Conservation (phyloP, 2,113 vertebrate genomes). For the Mastomys natalensis region DNA sequence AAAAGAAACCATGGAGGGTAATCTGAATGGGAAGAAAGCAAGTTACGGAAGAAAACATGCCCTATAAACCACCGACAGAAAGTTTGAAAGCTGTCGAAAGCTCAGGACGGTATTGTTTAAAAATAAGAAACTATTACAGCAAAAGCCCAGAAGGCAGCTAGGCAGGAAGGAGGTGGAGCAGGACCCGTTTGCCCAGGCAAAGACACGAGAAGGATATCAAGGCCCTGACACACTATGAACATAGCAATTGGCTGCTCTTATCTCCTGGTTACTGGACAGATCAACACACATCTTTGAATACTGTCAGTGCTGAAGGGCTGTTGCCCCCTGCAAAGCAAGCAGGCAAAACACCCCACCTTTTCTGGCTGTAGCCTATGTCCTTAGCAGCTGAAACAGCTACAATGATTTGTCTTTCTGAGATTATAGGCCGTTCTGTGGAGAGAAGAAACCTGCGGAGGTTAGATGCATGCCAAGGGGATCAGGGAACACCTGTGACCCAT, state of each 20-base stretch:
- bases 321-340: background rate
- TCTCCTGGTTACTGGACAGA: background rate
- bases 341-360: conserved; percentile 53
- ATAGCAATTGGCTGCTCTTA: accelerated
- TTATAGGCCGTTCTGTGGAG: conserved; percentile 52
- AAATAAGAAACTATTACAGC: background rate
- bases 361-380: conserved; percentile 49
- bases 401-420: conserved; percentile 57
- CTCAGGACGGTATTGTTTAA: background rate
- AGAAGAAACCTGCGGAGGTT: conserved; percentile 35
- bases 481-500: background rate
- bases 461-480: background rate
- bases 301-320: background rate
- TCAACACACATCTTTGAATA: background rate
- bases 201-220: background rate
- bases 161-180: accelerated
- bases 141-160: background rate
- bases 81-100: background rate
- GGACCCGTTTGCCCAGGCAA: background rate
- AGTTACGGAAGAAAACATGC: background rate
- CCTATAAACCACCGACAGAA: background rate
- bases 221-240: background rate
- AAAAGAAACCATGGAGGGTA: background rate
- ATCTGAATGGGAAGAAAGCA: background rate
- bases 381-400: background rate